Evolutionary conservation across 1,140 invertebrate genomes (phyloP).

Genomic region (Drosophila persimilis): DNA sequence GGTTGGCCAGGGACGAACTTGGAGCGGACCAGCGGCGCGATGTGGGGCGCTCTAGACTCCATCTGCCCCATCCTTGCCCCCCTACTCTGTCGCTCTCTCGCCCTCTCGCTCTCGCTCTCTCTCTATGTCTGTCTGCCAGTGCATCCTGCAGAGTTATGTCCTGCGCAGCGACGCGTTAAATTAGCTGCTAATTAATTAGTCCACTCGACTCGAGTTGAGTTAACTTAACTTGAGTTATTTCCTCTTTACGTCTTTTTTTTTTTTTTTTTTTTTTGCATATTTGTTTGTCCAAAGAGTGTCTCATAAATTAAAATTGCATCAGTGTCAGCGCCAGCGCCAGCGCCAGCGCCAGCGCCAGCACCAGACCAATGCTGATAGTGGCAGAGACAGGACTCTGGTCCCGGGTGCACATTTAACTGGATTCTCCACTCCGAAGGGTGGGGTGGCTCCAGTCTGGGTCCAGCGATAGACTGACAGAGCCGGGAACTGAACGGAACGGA

Average conservation of each 20-base stretch:
- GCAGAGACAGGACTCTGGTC: too few species aligned
- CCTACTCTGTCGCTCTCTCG: not conserved
- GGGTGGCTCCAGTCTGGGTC: not conserved
- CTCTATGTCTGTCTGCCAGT: constrained; percentile 30
- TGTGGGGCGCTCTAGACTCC: not conserved
- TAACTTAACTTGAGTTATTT: constrained; percentile 40
- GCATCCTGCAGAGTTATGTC: constrained; percentile 61
- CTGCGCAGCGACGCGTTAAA: constrained; percentile 65
- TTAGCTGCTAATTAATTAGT: constrained; percentile 78
- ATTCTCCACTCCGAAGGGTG: too few species aligned
- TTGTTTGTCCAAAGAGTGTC: constrained; percentile 15
- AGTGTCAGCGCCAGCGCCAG: too few species aligned
- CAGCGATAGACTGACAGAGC: not conserved
- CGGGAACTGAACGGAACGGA: not conserved
- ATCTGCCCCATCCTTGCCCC: constrained; percentile 3
- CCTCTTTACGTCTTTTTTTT: constrained; percentile 1
- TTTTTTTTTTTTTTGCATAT: constrained; percentile 5
- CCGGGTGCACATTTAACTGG: too few species aligned
- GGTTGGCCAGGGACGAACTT: constrained; percentile 11
- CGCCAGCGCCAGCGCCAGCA: too few species aligned
- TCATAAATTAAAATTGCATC: constrained; percentile 13
- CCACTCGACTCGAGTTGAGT: constrained; percentile 45
- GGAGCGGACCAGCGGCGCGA: not conserved
- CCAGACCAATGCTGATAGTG: not conserved
- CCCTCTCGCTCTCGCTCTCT: not conserved